Conservation (phyloP, 2,888 invertebrate genomes). For the Tipula unca region DNA sequence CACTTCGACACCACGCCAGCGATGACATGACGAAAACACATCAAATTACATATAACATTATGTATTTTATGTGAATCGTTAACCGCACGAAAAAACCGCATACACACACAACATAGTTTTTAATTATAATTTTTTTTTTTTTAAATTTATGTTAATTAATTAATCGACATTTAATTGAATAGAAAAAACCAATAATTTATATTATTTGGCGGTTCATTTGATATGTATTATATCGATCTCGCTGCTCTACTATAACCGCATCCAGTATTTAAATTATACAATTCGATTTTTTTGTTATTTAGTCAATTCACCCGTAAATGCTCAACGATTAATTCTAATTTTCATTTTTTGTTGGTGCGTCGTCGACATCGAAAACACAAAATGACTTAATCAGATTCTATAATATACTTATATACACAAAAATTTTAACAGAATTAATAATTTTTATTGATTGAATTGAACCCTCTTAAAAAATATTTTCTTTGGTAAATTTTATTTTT, state of each 20-base stretch:
- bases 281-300: neutral
- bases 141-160: neutral
- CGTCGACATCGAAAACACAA: neutral
- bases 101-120: neutral
- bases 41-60: neutral
- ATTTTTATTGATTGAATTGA: neutral
- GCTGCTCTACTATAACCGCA: no score
- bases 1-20: neutral
- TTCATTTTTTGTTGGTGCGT: neutral
- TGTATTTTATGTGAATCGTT: neutral
- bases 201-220: neutral
- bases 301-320: neutral
- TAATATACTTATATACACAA: neutral
- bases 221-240: no score
- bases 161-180: neutral
- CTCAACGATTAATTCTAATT: neutral
- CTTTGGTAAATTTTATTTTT: neutral
- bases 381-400: neutral
- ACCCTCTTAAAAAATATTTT: neutral
- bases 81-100: neutral
- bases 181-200: neutral
- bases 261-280: neutral
- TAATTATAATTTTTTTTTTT: neutral
- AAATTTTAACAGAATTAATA: neutral
- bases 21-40: neutral